Evolutionary conservation across 2,888 invertebrate species (phyloP), one percentile per base, ranked within the genome.

Genomic region (Eustalomyia histrio): DNA sequence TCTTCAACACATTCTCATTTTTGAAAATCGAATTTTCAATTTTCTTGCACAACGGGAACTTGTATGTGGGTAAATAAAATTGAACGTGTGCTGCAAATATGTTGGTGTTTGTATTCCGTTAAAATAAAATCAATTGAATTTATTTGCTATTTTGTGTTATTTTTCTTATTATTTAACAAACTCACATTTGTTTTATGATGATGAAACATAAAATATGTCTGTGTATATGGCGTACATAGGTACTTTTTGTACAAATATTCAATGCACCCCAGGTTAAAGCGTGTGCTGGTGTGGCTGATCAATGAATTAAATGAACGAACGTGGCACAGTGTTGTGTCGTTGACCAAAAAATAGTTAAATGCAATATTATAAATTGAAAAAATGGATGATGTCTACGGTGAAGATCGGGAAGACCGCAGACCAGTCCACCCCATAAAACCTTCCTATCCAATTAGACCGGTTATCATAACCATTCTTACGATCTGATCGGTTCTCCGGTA

Each of bases 121-220:
- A 35, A 64, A 61, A 69, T 12, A 35, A 65, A 81, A 76, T 74
- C 73, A 76, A 81, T 81, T 76, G 76, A 64, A 60, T 74, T 76
- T 72, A 47, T 35, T 33, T 50, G 52, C 58, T 58, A 61, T 52
- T 50, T 64, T 63, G 57, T 63, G 53, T 63, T 43, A 39, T 17
- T 33, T 80, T 64, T 76, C 71, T 50, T 68, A 61, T 58, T 67
- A 1, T 29, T 16, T 35, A 67, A 39, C 63, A 47, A 72, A 68
- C 16, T 60, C 33, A 65, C 64, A 58, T 65, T 64, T 71, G 58
- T 52, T 71, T 76, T 65, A 60, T 60, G 71, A 60, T 65, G 65
- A 43, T 50, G 43, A 60, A 72, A 71, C 33, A 33, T 39, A 47
- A 47, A 47, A 47, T 47, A 47, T n/a, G 39, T 67, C 16, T 64